phyloP scores from a whole-genome alignment of 2,113 vertebrate species.

The Mugil cephalus region DNA sequence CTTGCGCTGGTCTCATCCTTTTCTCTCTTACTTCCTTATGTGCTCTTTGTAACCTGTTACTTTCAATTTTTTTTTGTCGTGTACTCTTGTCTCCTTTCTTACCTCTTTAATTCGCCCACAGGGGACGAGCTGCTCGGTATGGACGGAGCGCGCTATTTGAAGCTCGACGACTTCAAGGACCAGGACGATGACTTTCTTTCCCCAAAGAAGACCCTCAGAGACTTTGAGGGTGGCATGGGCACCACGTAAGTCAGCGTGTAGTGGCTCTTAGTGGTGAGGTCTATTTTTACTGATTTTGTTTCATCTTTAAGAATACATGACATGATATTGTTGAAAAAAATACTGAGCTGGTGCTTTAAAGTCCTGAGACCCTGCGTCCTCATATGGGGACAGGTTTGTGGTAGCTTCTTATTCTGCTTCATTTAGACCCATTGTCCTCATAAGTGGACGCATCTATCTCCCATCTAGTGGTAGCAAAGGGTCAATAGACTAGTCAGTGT shows the following conservation, averaged over 20 bases:
- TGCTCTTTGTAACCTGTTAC: slow-evolving; percentile 29
- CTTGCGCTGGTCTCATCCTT: slow-evolving; percentile 45
- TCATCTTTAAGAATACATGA: background rate
- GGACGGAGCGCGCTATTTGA: slow-evolving; percentile 85
- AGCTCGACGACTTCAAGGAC: slow-evolving; percentile 87
- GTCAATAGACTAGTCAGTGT: no score
- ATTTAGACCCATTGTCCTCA: no score
- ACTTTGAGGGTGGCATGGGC: slow-evolving; percentile 85
- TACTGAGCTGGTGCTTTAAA: no score
- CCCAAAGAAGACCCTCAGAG: slow-evolving; percentile 83
- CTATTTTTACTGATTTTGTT: background rate
- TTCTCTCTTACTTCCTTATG: slow-evolving; percentile 49
- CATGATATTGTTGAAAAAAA: background rate
- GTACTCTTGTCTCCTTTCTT: slow-evolving; percentile 3
- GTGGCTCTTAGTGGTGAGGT: no score
- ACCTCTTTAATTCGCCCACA: slow-evolving; percentile 50
- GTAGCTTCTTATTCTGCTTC: no score
- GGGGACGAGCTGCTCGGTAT: slow-evolving; percentile 86
- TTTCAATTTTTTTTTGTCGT: slow-evolving; percentile 8
- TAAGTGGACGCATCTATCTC: no score
- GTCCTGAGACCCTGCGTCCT: background rate
- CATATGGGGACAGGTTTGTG: no score
- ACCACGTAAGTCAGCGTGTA: slow-evolving; percentile 79
- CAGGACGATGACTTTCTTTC: slow-evolving; percentile 88
- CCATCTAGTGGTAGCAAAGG: no score